Evolutionary conservation across 2,888 invertebrate species (phyloP).

Genomic region (Cryptophagus acutangulus): DNA sequence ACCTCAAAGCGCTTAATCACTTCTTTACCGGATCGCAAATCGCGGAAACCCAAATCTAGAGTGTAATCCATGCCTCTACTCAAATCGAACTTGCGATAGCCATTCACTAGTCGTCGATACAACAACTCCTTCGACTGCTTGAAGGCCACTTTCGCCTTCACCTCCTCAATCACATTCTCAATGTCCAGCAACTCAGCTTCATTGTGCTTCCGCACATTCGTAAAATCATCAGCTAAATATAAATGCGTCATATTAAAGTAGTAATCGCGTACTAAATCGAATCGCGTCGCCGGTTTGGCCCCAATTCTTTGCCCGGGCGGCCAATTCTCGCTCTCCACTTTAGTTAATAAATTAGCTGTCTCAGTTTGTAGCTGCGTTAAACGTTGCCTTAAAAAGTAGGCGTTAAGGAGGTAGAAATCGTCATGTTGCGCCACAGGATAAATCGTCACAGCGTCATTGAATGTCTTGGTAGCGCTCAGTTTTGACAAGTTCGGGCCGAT

Average conservation of each 20-base stretch:
- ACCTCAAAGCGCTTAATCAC: slow-evolving; percentile 66
- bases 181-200: slow-evolving; percentile 68
- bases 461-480: slow-evolving; percentile 45
- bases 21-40: slow-evolving; percentile 47
- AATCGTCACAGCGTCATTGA: slow-evolving; percentile 59
- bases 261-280: slow-evolving; percentile 82
- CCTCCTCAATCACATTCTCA: slow-evolving; percentile 44
- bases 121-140: slow-evolving; percentile 52
- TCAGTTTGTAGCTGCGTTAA: not conserved
- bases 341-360: slow-evolving; percentile 17
- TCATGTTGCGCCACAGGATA: slow-evolving; percentile 60
- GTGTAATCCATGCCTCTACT: slow-evolving; percentile 82
- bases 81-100: slow-evolving; percentile 75
- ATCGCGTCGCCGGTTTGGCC: slow-evolving; percentile 65
- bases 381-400: slow-evolving; percentile 62
- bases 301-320: slow-evolving; percentile 67
- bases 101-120: slow-evolving; percentile 59
- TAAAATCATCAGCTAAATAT: slow-evolving; percentile 75
- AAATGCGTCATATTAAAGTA: slow-evolving; percentile 81
- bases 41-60: slow-evolving; percentile 63
- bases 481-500: slow-evolving; percentile 45
- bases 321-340: slow-evolving; percentile 53
- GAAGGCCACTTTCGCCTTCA: slow-evolving; percentile 48
- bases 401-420: slow-evolving; percentile 66
- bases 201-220: slow-evolving; percentile 60